A percentile compares a stretch with the other conserved stretches of the same genome.
Conservation (phyloP, 1,140 invertebrate species). For the Drosophila ironensis region DNA sequence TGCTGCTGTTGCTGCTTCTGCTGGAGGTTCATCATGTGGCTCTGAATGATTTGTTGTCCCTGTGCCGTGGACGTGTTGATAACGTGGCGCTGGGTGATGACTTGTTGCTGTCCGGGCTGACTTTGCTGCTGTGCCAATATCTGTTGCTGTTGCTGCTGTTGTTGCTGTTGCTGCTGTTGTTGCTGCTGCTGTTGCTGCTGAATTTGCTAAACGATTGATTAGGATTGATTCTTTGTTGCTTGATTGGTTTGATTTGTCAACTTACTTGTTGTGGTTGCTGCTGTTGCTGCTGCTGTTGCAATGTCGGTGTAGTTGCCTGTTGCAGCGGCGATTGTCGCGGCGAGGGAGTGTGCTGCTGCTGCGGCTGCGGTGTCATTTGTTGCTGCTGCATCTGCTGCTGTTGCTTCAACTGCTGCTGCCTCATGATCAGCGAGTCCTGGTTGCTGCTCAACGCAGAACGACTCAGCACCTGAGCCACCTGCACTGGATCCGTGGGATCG, state of each 20-base stretch:
- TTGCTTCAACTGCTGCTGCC: slow-evolving; percentile 75
- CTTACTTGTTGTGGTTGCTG: slow-evolving; percentile 22
- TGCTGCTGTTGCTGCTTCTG: slow-evolving; percentile 74
- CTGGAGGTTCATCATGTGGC: slow-evolving; percentile 75
- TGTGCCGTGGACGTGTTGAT: slow-evolving; percentile 80
- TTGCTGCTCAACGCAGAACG: slow-evolving; percentile 70
- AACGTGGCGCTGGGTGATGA: slow-evolving; percentile 74
- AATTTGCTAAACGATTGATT: slow-evolving; percentile 31
- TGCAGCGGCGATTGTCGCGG: slow-evolving; percentile 33
- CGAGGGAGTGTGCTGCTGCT: slow-evolving; percentile 45
- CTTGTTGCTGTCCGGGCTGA: slow-evolving; percentile 54
- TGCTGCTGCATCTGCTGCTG: slow-evolving; percentile 68
- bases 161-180: slow-evolving; percentile 12
- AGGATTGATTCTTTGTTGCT: background rate
- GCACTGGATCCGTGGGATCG: slow-evolving; percentile 77
- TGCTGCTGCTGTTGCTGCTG: slow-evolving; percentile 33
- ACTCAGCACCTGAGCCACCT: slow-evolving; percentile 76
- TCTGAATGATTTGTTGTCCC: slow-evolving; percentile 80
- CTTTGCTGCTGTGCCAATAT: slow-evolving; percentile 30
- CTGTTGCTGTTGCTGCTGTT: slow-evolving; percentile 37
- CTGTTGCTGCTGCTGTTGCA: slow-evolving; percentile 45
- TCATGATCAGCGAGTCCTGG: slow-evolving; percentile 76
- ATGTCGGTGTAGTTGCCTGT: slow-evolving; percentile 13
- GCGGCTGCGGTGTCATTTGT: slow-evolving; percentile 45
- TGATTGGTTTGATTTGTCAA: no score